A percentile compares a stretch with the other conserved stretches of the same genome.
Conservation (phyloP, 2,888 invertebrate species). For the Acrobasis consociella region DNA sequence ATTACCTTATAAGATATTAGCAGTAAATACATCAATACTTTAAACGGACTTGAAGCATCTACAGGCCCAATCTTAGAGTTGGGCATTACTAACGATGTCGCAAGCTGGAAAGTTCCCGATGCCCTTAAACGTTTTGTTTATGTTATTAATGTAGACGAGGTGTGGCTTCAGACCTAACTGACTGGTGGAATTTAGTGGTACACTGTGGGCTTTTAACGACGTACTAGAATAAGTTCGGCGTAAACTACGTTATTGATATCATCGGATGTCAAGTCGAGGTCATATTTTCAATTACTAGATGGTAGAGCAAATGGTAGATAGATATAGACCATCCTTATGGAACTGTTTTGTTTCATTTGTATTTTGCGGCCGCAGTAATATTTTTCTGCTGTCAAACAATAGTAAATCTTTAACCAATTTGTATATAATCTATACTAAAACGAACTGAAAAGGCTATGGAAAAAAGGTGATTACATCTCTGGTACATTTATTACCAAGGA, state of each 20-base stretch:
- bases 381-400: background rate
- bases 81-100: conserved; percentile 35
- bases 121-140: conserved; percentile 56
- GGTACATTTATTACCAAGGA: too few species aligned
- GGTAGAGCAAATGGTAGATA: background rate
- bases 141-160: conserved; percentile 55
- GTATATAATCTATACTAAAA: too few species aligned
- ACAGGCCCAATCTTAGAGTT: conserved; percentile 17
- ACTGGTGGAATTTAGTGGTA: conserved; percentile 26
- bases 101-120: conserved; percentile 48
- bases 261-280: conserved; percentile 2
- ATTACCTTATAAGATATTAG: conserved; percentile 20
- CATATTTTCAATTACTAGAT: background rate
- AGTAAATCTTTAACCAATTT: too few species aligned
- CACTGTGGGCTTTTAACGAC: conserved; percentile 19
- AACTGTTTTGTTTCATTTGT: background rate
- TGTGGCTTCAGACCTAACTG: conserved; percentile 35
- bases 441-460: too few species aligned
- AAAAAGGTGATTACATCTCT: too few species aligned
- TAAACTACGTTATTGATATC: conserved; percentile 19
- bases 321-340: background rate
- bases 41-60: conserved; percentile 20
- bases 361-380: background rate
- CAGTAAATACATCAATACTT: conserved; percentile 21
- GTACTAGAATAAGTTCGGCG: conserved; percentile 4